These are phyloP conservation scores for Diadophis punctatus DNA, from an alignment of 2,113 vertebrate genomes.

Conservation along the genomic window DNA sequence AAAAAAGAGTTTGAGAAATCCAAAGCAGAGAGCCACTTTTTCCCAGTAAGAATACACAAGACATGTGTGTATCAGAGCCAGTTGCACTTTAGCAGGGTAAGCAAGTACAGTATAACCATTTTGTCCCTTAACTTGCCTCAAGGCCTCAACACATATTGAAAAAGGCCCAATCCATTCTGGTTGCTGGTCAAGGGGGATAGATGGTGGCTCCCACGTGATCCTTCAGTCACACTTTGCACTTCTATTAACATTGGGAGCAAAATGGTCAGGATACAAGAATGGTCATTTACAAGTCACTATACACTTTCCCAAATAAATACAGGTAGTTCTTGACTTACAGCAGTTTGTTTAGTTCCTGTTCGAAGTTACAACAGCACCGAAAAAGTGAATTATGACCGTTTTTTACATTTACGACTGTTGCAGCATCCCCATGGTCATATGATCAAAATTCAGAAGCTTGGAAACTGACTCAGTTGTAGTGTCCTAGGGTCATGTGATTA, in stretches of 20 bases:
- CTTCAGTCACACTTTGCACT: neutral
- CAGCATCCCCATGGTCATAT: neutral
- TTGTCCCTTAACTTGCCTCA: neutral
- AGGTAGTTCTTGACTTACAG: neutral
- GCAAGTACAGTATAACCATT: neutral
- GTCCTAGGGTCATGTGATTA: too few relatives aligned
- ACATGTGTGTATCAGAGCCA: neutral
- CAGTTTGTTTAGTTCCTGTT: neutral
- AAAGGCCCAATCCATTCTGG: neutral
- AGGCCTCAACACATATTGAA: neutral
- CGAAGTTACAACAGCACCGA: neutral
- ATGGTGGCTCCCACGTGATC: neutral
- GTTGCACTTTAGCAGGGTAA: neutral
- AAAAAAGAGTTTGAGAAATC: neutral
- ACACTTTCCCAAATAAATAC: neutral
- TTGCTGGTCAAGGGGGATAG: neutral
- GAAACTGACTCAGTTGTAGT: neutral
- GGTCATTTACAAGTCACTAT: neutral
- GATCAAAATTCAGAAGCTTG: neutral
- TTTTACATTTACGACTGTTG: neutral
- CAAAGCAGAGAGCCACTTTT: neutral
- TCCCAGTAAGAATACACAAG: neutral
- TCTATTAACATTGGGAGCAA: neutral
- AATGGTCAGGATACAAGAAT: neutral
- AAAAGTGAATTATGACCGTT: neutral